Conservation (phyloP, 2,888 invertebrate species). For the Scrobipalpa atriplicella region DNA sequence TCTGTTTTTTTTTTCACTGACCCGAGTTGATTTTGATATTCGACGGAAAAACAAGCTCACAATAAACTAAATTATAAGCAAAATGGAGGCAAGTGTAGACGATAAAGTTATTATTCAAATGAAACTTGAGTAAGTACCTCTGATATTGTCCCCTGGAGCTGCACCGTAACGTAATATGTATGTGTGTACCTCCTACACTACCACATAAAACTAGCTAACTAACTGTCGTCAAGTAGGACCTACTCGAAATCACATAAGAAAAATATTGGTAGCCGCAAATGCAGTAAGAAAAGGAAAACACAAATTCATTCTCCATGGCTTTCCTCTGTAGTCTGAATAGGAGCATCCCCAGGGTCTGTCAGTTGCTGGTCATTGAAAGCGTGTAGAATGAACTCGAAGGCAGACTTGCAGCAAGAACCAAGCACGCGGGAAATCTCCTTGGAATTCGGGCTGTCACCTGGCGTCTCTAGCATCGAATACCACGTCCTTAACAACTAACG, state of each 20-base stretch:
- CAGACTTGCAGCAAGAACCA: slow-evolving; percentile 32
- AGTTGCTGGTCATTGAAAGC: slow-evolving; percentile 27
- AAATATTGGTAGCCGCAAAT: neutral
- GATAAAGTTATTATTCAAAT: no score
- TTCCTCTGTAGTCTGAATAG: neutral
- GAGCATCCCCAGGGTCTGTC: slow-evolving; percentile 13
- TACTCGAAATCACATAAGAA: neutral
- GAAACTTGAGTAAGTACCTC: no score
- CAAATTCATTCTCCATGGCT: neutral
- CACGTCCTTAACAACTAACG: slow-evolving; percentile 53
- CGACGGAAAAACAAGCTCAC: no score
- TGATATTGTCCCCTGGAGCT: no score
- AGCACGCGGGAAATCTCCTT: slow-evolving; percentile 44
- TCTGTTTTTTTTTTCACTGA: neutral
- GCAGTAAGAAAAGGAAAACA: neutral
- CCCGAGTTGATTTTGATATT: no score
- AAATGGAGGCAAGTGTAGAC: no score
- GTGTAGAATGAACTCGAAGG: slow-evolving; percentile 23
- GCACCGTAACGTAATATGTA: no score
- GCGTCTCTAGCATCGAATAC: slow-evolving; percentile 48
- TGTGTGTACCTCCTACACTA: no score
- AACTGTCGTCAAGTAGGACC: no score
- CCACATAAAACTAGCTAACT: no score
- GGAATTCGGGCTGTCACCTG: slow-evolving; percentile 53
- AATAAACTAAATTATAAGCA: no score